Conservation (phyloP, 2,113 vertebrate genomes). For the Rhea americana region DNA sequence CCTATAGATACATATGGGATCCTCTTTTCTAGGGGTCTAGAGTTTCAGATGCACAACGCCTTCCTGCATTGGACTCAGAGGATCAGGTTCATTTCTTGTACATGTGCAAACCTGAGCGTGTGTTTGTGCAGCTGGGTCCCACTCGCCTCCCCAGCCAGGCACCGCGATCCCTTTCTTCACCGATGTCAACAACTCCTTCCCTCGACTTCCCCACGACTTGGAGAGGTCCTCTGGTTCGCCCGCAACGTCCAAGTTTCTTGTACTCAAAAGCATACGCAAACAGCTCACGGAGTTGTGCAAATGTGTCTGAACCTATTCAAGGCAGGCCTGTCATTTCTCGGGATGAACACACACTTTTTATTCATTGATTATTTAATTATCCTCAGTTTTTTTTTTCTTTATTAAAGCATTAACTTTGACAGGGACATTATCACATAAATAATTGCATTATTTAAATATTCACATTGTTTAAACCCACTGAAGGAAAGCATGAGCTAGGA, state of each 20-base stretch:
- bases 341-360: background rate
- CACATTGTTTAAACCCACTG: background rate
- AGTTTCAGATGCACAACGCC: background rate
- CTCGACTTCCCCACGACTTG: background rate
- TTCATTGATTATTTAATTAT: background rate
- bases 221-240: background rate
- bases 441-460: background rate
- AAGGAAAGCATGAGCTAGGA: background rate
- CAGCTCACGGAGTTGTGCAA: background rate
- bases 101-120: background rate
- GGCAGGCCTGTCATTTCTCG: background rate
- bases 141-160: background rate
- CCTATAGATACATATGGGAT: background rate
- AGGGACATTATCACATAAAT: background rate
- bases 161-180: fast-evolving
- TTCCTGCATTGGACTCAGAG: background rate
- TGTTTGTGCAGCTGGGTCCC: background rate
- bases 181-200: background rate
- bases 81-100: background rate
- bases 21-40: background rate
- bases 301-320: background rate
- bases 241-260: background rate
- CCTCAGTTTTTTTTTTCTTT: background rate
- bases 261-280: fast-evolving
- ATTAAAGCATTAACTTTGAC: background rate